Evolutionary conservation across 1,140 invertebrate species (phyloP).

Genomic region (Scaptomyza montana): DNA sequence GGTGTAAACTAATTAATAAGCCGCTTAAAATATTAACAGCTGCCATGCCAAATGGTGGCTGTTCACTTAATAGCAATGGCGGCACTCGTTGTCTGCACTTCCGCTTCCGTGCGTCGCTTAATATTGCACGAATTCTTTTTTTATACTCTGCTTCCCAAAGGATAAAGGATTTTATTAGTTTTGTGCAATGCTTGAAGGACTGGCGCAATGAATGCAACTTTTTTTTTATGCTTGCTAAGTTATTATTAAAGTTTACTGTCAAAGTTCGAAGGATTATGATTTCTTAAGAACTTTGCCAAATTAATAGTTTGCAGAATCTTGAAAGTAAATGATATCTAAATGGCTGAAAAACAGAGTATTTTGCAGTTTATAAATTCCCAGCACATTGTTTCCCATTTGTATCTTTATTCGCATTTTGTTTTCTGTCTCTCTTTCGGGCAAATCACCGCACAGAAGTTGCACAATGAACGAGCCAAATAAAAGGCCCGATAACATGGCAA

Average conservation of each 20-base stretch:
- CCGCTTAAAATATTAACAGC: constrained; percentile 56
- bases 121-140: constrained; percentile 56
- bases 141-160: neutral
- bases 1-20: constrained; percentile 48
- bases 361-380: neutral
- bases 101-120: constrained; percentile 68
- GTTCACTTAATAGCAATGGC: constrained; percentile 57
- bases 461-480: constrained; percentile 44
- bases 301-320: too few relatives aligned
- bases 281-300: too few relatives aligned
- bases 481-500: constrained; percentile 67
- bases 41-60: constrained; percentile 33
- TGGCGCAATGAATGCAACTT: neutral
- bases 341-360: neutral
- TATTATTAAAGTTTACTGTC: too few relatives aligned
- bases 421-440: constrained; percentile 12
- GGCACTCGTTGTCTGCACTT: constrained; percentile 58
- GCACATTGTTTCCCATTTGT: neutral
- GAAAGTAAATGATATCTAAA: too few relatives aligned
- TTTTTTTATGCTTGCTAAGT: neutral
- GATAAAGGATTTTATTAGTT: neutral
- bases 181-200: neutral
- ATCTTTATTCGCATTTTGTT: neutral
- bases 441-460: constrained; percentile 10
- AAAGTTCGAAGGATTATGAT: too few relatives aligned